Evolutionary conservation across 2,797 vertebrate genomes (phyloP).

Genomic region (Melanotaenia trifasciata): DNA sequence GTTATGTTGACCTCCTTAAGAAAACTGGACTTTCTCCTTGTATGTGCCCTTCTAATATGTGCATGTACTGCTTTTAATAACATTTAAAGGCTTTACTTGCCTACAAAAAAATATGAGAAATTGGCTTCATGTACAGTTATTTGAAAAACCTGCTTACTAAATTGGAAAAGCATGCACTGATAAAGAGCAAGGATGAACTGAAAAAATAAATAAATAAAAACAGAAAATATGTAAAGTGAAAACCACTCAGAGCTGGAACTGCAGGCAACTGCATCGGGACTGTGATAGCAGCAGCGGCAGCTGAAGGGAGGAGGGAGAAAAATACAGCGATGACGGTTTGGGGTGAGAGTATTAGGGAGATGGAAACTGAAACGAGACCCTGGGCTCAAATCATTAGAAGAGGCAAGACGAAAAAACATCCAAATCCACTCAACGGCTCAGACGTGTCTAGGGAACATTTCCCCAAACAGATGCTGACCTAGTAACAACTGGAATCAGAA

Average conservation of each 20-base stretch:
- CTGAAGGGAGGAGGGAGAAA: conserved; percentile 12
- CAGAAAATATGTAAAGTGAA: conserved; percentile 26
- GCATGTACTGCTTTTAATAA: background rate
- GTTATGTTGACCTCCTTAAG: background rate
- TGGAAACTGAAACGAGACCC: conserved; percentile 58
- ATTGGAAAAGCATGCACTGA: conserved; percentile 1
- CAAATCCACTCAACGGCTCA: conserved; percentile 68
- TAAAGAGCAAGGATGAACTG: background rate
- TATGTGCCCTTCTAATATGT: background rate
- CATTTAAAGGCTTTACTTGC: background rate
- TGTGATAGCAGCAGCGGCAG: conserved; percentile 12
- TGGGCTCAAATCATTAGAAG: conserved; percentile 61
- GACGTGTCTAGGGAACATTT: conserved; percentile 42
- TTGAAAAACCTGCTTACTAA: conserved; percentile 1
- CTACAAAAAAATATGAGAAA: background rate
- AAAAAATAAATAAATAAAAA: conserved; percentile 9
- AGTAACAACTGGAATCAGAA: conserved; percentile 61
- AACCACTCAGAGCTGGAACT: conserved; percentile 20
- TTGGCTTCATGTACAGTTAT: background rate
- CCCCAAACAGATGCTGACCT: conserved; percentile 63
- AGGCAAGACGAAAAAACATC: conserved; percentile 61
- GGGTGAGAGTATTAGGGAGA: conserved; percentile 52
- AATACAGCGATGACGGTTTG: conserved; percentile 56
- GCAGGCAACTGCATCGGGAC: conserved; percentile 14
- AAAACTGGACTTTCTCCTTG: background rate